Conservation (phyloP, 2,113 vertebrate genomes). For the Empidonax alnorum region DNA sequence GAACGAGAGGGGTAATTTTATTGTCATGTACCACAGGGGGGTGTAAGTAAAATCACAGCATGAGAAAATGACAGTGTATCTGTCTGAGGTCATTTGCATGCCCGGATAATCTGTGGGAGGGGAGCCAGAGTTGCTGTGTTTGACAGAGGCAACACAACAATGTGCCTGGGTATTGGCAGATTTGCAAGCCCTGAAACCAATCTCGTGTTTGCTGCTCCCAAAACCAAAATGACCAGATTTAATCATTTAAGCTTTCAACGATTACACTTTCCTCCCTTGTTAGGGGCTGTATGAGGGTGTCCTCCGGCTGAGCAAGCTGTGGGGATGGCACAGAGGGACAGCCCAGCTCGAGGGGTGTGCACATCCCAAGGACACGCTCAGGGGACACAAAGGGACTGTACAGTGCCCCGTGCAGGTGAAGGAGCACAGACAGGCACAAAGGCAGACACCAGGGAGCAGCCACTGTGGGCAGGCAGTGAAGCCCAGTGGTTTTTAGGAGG, state of each 20-base stretch:
- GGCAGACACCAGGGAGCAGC: not conserved
- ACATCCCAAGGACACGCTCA: not conserved
- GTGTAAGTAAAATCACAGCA: constrained; percentile 61
- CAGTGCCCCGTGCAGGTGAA: not conserved
- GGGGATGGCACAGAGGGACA: not conserved
- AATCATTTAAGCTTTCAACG: not conserved
- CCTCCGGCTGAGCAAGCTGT: not conserved
- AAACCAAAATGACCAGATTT: not conserved
- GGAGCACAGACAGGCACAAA: not conserved
- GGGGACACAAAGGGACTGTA: not conserved
- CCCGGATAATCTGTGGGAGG: constrained; percentile 52
- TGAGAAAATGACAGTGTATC: constrained; percentile 62
- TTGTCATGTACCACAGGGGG: constrained; percentile 56
- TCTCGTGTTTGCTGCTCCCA: not conserved
- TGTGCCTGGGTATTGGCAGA: not conserved
- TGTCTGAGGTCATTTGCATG: constrained; percentile 62
- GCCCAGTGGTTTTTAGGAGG: not conserved
- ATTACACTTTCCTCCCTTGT: not conserved
- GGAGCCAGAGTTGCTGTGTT: not conserved
- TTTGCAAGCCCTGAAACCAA: not conserved
- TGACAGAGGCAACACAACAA: constrained; percentile 25
- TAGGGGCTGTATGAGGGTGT: not conserved
- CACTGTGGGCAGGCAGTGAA: not conserved
- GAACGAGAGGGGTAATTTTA: constrained; percentile 60
- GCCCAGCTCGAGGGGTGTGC: fast-evolving